Base-by-base conservation (phyloP, 2,888 invertebrate species). In the Branchellion lobata region DNA sequence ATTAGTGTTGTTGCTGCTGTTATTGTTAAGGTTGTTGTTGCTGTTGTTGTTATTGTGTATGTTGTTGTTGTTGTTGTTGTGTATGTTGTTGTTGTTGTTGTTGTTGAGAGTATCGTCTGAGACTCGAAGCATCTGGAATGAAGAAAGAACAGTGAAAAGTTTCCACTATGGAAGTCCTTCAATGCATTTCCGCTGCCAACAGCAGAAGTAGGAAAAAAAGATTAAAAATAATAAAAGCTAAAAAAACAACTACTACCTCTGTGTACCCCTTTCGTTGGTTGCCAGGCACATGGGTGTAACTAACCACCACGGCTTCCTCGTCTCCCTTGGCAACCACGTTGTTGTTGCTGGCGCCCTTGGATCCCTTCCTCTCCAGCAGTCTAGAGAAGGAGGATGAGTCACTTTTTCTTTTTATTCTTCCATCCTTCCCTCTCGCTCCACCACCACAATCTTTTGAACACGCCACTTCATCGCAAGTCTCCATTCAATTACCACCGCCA, bases 1-100 rank as follows among this genome's bases (percentile, higher is more conserved):
- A 65, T 5, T 29, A 65, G 3, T 65, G 8, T 5, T 29, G n/a
- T 27, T 65, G 29, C 8, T 29, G 65, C 21, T n/a, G 65, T 5
- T 65, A 21, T 65, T 65, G 65, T 65, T 27, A 21, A 27, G 3
- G n/a, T n/a, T n/a, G 24, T 65, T 65, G n/a, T n/a, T 65, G 65
- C 21, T n/a, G n/a, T 65, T 65, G 14, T 75, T 53, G 29, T 14
- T 0, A 29, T 1, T 53, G 31, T 2, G 24, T 31, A 51, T 51
- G 21, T 57, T 75, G 75, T 40, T 53, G 1, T 29, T 33, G 31
- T 29, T 36, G 24, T 29, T n/a, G 29, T 21, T 53, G 51, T 74
- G 36, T 18, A 24, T 74, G 74, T 24, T 51, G 74, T 47, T 74
- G 74, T 24, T 47, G 47, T 33, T 47, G 11, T 51, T 36, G 51